These are phyloP conservation scores for Pangasius krempfi DNA, from an alignment of 2,797 vertebrate genomes.

Conservation along the genomic window DNA sequence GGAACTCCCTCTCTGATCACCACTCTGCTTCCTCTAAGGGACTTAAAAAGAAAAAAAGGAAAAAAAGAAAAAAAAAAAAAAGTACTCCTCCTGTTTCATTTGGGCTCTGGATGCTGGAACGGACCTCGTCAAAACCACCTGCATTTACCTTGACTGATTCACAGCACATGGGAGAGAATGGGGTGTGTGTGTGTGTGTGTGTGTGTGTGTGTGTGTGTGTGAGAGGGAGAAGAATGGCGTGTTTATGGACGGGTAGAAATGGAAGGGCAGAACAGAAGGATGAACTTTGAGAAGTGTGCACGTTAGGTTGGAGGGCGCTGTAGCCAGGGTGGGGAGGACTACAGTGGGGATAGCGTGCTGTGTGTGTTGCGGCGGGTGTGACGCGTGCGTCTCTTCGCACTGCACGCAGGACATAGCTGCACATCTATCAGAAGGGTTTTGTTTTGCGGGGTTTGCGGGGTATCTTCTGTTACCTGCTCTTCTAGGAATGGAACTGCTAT, in stretches of 20 bases:
- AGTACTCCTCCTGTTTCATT: conserved; percentile 44
- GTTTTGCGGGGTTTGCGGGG: background rate
- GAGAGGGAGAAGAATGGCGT: background rate
- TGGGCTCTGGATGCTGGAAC: conserved; percentile 46
- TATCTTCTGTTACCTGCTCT: conserved; percentile 58
- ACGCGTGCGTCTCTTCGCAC: conserved; percentile 31
- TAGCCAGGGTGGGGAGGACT: conserved; percentile 35
- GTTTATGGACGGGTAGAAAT: conserved; percentile 68
- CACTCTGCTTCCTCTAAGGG: conserved; percentile 57
- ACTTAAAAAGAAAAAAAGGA: conserved; percentile 5
- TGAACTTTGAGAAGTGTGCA: background rate
- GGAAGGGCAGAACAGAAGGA: conserved; percentile 34
- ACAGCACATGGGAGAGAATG: conserved; percentile 67
- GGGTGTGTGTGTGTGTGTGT: conserved; percentile 8
- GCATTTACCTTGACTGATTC: conserved; percentile 54
- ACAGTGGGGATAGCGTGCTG: conserved; percentile 45
- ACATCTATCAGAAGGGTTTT: conserved; percentile 62
- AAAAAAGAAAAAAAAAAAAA: background rate
- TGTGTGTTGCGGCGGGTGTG: conserved; percentile 55
- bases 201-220: conserved; percentile 3
- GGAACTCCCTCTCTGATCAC: conserved; percentile 61
- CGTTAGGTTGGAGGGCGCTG: conserved; percentile 22
- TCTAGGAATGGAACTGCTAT: conserved; percentile 59
- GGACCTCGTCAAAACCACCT: conserved; percentile 42
- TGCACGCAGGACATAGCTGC: conserved; percentile 52